Base-by-base conservation (phyloP, 2,113 vertebrate species). In the Balaenoptera acutorostrata region DNA sequence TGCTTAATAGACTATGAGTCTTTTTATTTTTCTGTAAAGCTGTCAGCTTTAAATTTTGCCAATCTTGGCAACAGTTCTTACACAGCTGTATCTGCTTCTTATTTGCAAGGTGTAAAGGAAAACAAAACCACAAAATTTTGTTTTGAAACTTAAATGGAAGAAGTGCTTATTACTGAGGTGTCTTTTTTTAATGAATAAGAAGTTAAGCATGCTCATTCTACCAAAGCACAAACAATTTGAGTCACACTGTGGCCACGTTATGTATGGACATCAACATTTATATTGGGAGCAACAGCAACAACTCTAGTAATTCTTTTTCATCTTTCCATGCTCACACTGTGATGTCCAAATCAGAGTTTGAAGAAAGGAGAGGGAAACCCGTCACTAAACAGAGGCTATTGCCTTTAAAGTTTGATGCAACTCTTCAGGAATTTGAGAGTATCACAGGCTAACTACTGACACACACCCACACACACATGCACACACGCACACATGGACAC, bases 71-170 rank as follows among this genome's bases (percentile, higher is more conserved):
- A 90, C 36, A 66, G 23, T 94, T 96, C 83, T 61, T 71, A 96
- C 36, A 81, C 8, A 85, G 31, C 27, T 96, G 4, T 81, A 78
- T 78, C 39, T 93, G 21, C 25, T 96, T 95, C 29, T 31, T 88
- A 23, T 93, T 74, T 96, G 9, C 44, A 81, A 92, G 49, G 6
- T 87, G 9, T 61, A 68, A 88, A 52, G 80, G 12, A 14, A 85
- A 80, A 66, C 29, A 77, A 64, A 77, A 8, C 3, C 33, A 81
- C 15, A 44, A 55, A 74, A 11, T 92, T 97, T 96, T 93, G 31
- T 96, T 96, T 84, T 84, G 82, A 95, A 96, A 90, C 57, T 12
- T 82, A 81, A 95, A 59, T 85, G n/a, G 27, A 84, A 90, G 55
- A 49, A 2, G 10, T 71, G 9, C 27, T 95, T 92, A 33, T 69